Evolutionary conservation across 2,113 vertebrate genomes (phyloP), one percentile per base, ranked within the genome.

Genomic region (Anhinga anhinga): DNA sequence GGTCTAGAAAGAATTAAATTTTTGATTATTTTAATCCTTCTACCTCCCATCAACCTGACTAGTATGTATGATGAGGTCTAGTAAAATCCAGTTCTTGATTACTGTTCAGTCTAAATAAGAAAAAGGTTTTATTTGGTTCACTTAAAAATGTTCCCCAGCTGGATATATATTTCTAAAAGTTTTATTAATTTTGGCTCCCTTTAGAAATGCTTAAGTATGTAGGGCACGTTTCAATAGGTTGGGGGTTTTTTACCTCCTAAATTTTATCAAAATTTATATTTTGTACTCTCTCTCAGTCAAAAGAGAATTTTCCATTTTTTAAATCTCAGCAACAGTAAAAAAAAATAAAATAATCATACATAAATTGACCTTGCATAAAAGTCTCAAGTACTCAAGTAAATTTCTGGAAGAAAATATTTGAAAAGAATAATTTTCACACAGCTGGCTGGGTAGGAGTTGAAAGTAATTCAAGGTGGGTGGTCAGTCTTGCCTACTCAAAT

Each of bases 381-480:
- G 67, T 55, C 70, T 72, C 42, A 83, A 59, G 1, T 19, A 45
- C 19, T 69, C 49, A 87, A 67, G 44, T 47, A 42, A 77, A 70
- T 79, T 71, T 78, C 74, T 81, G 27, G 30, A 91, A 81, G 12
- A 83, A 83, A 88, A 50, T 10, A 66, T n/a, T 59, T 71, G 29
- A 71, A 84, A 91, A 61, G 7, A 93, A 8, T 23, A 22, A 67
- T 36, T 96, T 83, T 55, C 70, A 40, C 83, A 84, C 77, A 97
- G 90, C 76, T 95, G 65, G 15, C 71, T 87, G 55, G 61, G 50
- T 81, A 94, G 53, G 66, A 89, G 47, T 50, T 90, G 55, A 96
- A 95, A 82, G 59, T 29, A 45, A 86, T 55, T 96, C 89, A 91
- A 88, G 73, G 86, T 97, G 96, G 96, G 96, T 97, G 96, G 97